Conservation (phyloP, 2,113 vertebrate genomes). For the Notothenia rossii region DNA sequence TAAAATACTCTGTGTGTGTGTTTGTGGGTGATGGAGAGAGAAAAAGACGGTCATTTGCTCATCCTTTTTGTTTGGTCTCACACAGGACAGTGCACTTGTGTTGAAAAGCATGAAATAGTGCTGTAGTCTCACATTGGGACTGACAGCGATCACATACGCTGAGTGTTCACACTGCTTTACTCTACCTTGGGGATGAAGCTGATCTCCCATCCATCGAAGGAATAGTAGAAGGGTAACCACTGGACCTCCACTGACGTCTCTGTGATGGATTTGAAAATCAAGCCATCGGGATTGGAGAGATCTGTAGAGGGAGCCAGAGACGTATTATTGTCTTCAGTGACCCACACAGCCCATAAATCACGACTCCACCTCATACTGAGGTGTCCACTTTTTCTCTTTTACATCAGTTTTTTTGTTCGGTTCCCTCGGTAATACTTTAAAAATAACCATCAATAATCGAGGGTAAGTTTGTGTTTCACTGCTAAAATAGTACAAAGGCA, state of each 20-base stretch:
- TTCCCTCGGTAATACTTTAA: not conserved
- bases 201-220: constrained; percentile 98
- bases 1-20: not conserved
- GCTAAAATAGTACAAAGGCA: no score
- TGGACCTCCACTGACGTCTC: constrained; percentile 96
- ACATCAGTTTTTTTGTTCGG: constrained; percentile 20
- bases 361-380: constrained; percentile 12
- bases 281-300: constrained; percentile 92
- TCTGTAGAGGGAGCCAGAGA: constrained; percentile 84
- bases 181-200: constrained; percentile 98
- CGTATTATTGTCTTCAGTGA: constrained; percentile 71
- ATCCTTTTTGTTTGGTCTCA: no score
- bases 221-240: constrained; percentile 94
- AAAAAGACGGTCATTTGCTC: not conserved
- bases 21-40: not conserved
- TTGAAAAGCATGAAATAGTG: not conserved
- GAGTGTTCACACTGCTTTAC: constrained; percentile 1
- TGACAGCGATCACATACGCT: constrained; percentile 15
- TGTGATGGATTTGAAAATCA: constrained; percentile 95
- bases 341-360: constrained; percentile 72
- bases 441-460: no score
- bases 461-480: no score
- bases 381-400: constrained; percentile 12
- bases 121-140: not conserved
- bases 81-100: not conserved